phyloP scores from a whole-genome alignment of 2,888 invertebrate species.

The Nemotelus nigrinus region DNA sequence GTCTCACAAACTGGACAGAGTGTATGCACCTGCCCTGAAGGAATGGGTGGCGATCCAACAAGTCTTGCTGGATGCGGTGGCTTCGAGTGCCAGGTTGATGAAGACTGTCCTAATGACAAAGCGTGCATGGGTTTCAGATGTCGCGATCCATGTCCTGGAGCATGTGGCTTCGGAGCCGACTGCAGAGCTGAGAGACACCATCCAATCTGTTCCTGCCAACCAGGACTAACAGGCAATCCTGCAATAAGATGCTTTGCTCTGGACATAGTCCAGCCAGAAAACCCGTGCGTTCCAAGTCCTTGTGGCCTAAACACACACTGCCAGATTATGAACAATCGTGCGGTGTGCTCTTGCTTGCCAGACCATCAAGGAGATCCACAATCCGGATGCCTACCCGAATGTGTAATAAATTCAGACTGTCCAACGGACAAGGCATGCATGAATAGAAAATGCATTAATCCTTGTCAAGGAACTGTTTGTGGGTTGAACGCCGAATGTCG shows the following conservation, averaged over 20 bases:
- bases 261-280: constrained; percentile 68
- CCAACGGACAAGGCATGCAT: constrained; percentile 78
- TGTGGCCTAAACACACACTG: constrained; percentile 85
- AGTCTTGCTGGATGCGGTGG: constrained; percentile 77
- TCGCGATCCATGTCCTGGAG: constrained; percentile 82
- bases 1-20: constrained; percentile 75
- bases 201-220: constrained; percentile 80
- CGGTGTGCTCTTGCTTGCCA: constrained; percentile 80
- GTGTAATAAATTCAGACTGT: constrained; percentile 85
- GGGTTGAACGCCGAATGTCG: constrained; percentile 83
- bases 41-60: constrained; percentile 81
- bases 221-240: constrained; percentile 81
- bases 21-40: constrained; percentile 78
- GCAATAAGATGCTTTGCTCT: constrained; percentile 75
- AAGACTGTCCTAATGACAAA: constrained; percentile 76
- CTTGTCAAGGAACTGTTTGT: constrained; percentile 79
- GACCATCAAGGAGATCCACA: constrained; percentile 84
- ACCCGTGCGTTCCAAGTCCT: constrained; percentile 78
- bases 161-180: constrained; percentile 78
- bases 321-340: constrained; percentile 73
- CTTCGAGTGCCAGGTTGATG: constrained; percentile 83
- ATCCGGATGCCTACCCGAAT: constrained; percentile 80
- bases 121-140: constrained; percentile 85
- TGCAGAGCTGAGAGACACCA: constrained; percentile 82
- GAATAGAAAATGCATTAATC: constrained; percentile 78